Percentiles rank a stretch among this genome's conserved stretches.
phyloP scores from a whole-genome alignment of 2,888 invertebrate genomes.

The Tenthredo mesomela region DNA sequence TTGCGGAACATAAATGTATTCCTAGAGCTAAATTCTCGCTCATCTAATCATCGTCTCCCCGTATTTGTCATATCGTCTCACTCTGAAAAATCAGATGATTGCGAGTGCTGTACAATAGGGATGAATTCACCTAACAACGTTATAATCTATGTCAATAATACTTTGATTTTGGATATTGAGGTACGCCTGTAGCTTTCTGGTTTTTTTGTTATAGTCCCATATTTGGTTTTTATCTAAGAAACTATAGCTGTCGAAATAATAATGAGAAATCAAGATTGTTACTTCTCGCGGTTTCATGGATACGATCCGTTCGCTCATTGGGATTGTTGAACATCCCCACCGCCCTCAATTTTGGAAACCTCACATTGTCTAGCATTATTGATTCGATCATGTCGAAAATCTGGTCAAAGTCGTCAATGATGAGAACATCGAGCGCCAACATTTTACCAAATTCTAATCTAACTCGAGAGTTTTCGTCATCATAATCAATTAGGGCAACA shows the following conservation, averaged over 20 bases:
- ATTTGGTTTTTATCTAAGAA: not conserved
- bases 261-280: constrained; percentile 35
- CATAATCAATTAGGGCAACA: not conserved
- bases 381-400: not conserved
- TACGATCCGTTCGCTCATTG: not conserved
- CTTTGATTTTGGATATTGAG: no score
- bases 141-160: no score
- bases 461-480: not conserved
- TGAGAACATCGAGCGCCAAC: not conserved
- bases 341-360: not conserved
- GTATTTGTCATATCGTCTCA: no score
- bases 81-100: no score
- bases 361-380: not conserved
- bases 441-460: constrained; percentile 1
- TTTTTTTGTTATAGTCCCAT: not conserved
- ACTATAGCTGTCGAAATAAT: not conserved
- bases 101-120: no score
- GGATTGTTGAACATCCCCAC: not conserved
- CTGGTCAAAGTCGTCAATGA: not conserved
- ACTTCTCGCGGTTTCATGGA: not conserved
- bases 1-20: no score
- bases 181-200: no score
- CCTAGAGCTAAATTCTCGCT: no score
- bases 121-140: no score
- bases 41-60: no score